Conservation (phyloP, 2,113 vertebrate species). For the Egretta garzetta region DNA sequence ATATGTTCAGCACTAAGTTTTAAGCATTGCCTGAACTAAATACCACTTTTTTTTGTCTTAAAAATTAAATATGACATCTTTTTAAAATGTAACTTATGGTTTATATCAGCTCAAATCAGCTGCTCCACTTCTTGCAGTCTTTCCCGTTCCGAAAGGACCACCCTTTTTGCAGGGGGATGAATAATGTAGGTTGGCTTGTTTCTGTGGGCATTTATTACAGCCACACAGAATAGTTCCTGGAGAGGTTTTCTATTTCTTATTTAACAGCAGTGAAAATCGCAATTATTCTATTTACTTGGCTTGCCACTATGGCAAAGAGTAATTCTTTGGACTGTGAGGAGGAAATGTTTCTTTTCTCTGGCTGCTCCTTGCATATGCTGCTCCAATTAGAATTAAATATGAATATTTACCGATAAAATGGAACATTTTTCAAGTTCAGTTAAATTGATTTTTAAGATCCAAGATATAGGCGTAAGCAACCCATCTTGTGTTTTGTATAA, state of each 20-base stretch:
- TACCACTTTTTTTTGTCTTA: neutral
- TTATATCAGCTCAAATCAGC: neutral
- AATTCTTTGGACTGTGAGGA: slow-evolving; percentile 17
- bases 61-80: neutral
- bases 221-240: neutral
- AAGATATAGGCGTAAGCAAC: neutral
- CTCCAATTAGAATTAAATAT: slow-evolving; percentile 33
- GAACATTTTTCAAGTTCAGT: neutral
- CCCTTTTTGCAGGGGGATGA: slow-evolving; percentile 16
- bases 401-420: slow-evolving; percentile 18
- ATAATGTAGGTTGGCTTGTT: slow-evolving; percentile 45
- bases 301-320: slow-evolving; percentile 20
- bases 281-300: slow-evolving; percentile 46
- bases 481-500: slow-evolving; percentile 10
- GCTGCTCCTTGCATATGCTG: slow-evolving; percentile 20
- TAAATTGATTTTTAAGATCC: neutral
- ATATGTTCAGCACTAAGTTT: neutral
- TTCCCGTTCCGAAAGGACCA: neutral
- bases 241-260: slow-evolving; percentile 62
- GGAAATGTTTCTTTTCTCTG: slow-evolving; percentile 29
- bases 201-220: slow-evolving; percentile 42
- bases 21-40: neutral
- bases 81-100: neutral
- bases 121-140: neutral
- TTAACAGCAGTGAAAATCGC: slow-evolving; percentile 43